phyloP scores from a whole-genome alignment of 2,888 invertebrate species.

The Meghimatium bilineatum region DNA sequence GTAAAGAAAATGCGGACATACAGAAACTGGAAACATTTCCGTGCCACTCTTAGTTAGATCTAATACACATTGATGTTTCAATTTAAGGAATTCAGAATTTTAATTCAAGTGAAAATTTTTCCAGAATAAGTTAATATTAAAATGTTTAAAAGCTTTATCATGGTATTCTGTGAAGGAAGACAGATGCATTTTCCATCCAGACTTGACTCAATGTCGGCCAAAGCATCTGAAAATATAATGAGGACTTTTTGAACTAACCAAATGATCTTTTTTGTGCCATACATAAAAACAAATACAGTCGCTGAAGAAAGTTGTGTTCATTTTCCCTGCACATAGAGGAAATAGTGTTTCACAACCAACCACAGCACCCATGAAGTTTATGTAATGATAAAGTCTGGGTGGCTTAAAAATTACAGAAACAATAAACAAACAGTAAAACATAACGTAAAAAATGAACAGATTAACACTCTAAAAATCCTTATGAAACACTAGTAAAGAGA shows the following conservation, averaged over 20 bases:
- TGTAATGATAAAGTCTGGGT: not conserved
- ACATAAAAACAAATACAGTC: not conserved
- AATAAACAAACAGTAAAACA: not conserved
- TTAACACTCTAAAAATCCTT: too few species aligned
- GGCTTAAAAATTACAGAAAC: not conserved
- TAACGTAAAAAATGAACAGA: not conserved
- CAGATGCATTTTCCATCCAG: conserved; percentile 35
- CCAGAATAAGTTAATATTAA: not conserved
- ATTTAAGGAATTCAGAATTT: not conserved
- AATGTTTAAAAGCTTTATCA: not conserved
- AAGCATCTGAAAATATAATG: conserved; percentile 39
- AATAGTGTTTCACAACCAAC: not conserved
- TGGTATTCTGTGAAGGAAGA: not conserved
- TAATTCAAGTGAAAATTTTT: not conserved
- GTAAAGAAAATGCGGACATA: not conserved
- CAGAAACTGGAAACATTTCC: not conserved
- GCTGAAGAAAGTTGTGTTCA: not conserved
- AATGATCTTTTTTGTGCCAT: not conserved
- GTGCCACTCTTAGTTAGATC: not conserved
- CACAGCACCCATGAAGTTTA: not conserved
- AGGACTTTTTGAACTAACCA: conserved; percentile 22
- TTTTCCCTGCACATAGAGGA: not conserved
- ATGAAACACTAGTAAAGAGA: too few species aligned
- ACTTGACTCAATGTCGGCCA: conserved; percentile 29
- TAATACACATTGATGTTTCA: not conserved